Base-by-base conservation (phyloP, 2,888 invertebrate species). In the Lasioglossum villosulum region DNA sequence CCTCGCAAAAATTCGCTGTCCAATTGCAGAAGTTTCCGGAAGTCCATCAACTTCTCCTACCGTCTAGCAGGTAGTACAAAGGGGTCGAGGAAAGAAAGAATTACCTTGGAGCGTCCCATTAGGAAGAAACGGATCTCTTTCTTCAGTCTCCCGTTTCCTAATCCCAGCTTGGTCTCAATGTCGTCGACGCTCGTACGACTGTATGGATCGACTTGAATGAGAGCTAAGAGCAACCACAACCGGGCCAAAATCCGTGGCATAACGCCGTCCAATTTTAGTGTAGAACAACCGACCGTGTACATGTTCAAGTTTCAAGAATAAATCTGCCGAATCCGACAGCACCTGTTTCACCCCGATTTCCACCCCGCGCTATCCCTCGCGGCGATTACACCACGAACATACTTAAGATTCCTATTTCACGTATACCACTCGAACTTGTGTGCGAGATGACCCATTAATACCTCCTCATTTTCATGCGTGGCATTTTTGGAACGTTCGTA, bases 271-370 rank as follows among this genome's bases (percentile, higher is more conserved):
- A 80, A 88, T 83, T 80, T 80, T 73, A 75, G 71, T 77, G 52
- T 27, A 68, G 45, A 48, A 80, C 70, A 72, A 79, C 66, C 56
- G 66, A 52, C 78, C 56, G 66, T 75, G 45, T 68, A 70, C 79
- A 72, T 39, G 73, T 75, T 39, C 86, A 56, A 48, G 81, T 27
- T 52, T 84, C 81, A 39, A 56, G 81, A 84, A 84, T 79, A 85
- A 86, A 86, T 76, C 73, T 23, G 72, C 27, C 78, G 59, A 72
- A 82, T 78, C 56, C 27, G 70, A 77, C 80, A 63, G 87, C 88
- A 89, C 88, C 90, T 89, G 86, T 86, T 76, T 74, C 63, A 45
- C 5, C 80, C n/a, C 39, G 8, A 4, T 16, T 45, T 5, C 16
- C 63, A 19, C n/a, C 52, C 39, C 79, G 48, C 63, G 34, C 42